Evolutionary conservation across 2,797 vertebrate species (phyloP), one percentile per base, ranked within the genome.

Genomic region (Phrynocephalus vlangalii): DNA sequence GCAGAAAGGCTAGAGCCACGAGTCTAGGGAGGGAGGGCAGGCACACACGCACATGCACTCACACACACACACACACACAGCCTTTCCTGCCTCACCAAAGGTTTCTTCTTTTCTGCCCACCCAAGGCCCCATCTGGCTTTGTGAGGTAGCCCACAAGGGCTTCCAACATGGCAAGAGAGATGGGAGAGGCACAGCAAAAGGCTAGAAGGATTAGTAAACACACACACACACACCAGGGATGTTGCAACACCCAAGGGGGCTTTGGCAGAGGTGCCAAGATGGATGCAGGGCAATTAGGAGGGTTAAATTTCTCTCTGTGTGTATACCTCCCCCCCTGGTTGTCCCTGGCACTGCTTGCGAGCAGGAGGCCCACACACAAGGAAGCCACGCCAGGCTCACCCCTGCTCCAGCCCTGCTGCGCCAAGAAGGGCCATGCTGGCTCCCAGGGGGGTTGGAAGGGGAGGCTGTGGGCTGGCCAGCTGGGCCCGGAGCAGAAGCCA

Each of bases 161-260:
- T 60, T 9, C 44, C 52, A 6, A 44, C 1, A 6, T 1, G 11
- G 33, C 3, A 38, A 67, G 33, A 68, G 5, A 70, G 67, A 11
- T 10, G 28, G 52, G 33, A 10, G 20, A 33, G 52, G 56, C 38
- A 70, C 13, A 22, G 3, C 67, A 63, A 60, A 79, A 16, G 30
- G n/a, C n/a, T 28, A 52, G 28, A 8, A 3, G 16, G 16, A 30
- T 60, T 79, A 56, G 26, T 30, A n/a, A 10, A 30, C 83, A 44
- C 7, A 15, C 60, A 2, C 52, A 4, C 60, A 15, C 52, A 10
- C 18, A 3, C 8, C 10, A n/a, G 60, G 16, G 4, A 5, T 13
- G 20, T 3, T 9, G 3, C 15, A 20, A 10, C 5, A 38, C 8
- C 9, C 6, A n/a, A 2, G 2, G 5, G 33, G 1, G 3, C 13